Evolutionary conservation across 2,113 vertebrate genomes (phyloP).

Genomic region (Chlorodrepanis virens): DNA sequence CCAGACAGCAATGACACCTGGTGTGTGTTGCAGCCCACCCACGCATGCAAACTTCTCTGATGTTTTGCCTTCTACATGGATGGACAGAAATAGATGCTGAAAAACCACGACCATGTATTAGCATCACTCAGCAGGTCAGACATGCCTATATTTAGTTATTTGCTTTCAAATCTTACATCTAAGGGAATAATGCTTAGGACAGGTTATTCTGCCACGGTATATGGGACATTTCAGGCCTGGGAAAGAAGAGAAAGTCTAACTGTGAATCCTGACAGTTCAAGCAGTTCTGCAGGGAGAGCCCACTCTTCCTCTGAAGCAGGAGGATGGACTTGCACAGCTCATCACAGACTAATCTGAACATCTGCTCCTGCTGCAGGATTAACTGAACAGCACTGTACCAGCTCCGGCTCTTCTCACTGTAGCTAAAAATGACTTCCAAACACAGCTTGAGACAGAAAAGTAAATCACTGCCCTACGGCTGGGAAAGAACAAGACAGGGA

Average conservation of each 20-base stretch:
- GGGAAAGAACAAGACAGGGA: not conserved
- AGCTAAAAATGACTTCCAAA: constrained; percentile 19
- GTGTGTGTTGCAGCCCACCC: not conserved
- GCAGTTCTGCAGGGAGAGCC: not conserved
- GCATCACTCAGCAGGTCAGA: not conserved
- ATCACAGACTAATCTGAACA: not conserved
- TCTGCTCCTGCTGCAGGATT: not conserved
- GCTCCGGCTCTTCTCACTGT: not conserved
- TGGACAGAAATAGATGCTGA: not conserved
- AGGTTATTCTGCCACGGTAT: not conserved
- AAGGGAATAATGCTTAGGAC: not conserved
- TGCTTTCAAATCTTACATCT: not conserved
- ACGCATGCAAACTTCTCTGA: not conserved
- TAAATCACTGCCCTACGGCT: not conserved
- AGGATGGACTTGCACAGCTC: not conserved
- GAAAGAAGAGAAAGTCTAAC: not conserved
- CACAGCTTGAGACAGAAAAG: constrained; percentile 17
- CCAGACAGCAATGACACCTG: not conserved
- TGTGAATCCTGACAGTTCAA: not conserved
- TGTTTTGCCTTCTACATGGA: not conserved
- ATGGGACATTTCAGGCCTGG: not conserved
- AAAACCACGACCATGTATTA: not conserved
- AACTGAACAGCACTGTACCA: not conserved
- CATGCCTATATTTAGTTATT: not conserved
- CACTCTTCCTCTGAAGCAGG: not conserved